Conservation (phyloP, 2,113 vertebrate species). For the Lontra canadensis region DNA sequence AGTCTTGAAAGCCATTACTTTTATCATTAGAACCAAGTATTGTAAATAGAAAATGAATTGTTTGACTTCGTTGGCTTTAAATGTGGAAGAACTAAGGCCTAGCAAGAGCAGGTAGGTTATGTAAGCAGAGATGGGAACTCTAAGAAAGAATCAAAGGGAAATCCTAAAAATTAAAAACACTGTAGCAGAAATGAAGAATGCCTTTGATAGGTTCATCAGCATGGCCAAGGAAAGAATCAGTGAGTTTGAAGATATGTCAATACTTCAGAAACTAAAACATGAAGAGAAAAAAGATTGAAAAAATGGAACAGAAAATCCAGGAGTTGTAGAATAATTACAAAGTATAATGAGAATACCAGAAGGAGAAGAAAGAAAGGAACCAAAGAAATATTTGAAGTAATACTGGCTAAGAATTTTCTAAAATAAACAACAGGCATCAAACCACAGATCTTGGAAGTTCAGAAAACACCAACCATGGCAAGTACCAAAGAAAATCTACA, state of each 20-base stretch:
- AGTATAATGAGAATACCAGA: neutral
- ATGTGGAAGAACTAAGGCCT: neutral
- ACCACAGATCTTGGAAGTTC: neutral
- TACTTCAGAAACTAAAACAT: neutral
- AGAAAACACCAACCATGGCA: neutral
- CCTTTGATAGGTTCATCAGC: neutral
- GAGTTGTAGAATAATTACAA: neutral
- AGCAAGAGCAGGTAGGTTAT: neutral
- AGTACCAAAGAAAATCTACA: neutral
- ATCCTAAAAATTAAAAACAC: neutral
- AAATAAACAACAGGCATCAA: neutral
- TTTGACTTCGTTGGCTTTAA: slow-evolving; percentile 21
- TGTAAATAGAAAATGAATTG: slow-evolving; percentile 45
- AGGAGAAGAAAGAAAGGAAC: neutral
- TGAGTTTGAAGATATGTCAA: neutral
- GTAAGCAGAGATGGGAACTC: neutral
- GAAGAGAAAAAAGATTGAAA: neutral
- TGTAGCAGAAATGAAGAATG: neutral
- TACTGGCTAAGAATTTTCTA: neutral
- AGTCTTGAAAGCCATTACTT: slow-evolving; percentile 5
- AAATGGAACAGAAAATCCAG: neutral
- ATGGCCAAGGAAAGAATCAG: neutral
- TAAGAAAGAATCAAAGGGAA: neutral
- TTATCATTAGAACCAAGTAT: neutral
- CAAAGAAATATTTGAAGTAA: neutral